These are phyloP conservation scores for Neodiprion fabricii DNA, from an alignment of 1,140 invertebrate species.

Conservation along the genomic window DNA sequence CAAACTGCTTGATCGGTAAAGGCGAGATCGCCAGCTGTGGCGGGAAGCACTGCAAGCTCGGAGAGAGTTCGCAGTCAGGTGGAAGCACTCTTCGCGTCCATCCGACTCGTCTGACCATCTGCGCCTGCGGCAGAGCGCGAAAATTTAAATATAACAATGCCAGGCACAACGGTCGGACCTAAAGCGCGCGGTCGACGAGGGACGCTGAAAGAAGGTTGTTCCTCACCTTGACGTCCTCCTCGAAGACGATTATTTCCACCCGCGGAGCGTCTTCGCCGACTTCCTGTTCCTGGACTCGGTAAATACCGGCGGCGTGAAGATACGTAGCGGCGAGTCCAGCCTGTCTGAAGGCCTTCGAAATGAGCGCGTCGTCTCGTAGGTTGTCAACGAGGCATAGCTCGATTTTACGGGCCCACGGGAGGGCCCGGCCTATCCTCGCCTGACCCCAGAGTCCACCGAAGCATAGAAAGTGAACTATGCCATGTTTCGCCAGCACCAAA, in stretches of 20 bases:
- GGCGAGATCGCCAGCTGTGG: slow-evolving; percentile 61
- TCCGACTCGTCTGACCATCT: slow-evolving; percentile 63
- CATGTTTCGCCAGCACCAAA: slow-evolving; percentile 45
- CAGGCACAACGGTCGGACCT: too few species aligned
- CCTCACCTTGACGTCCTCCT: slow-evolving; percentile 46
- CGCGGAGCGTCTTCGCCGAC: slow-evolving; percentile 44
- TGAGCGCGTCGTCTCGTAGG: slow-evolving; percentile 47
- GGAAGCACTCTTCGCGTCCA: slow-evolving; percentile 65
- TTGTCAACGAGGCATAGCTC: slow-evolving; percentile 52
- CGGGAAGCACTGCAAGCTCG: slow-evolving; percentile 66
- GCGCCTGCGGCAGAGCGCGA: slow-evolving; percentile 39
- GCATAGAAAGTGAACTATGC: slow-evolving; percentile 53
- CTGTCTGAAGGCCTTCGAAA: slow-evolving; percentile 50
- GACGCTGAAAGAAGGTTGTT: too few species aligned
- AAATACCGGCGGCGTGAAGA: slow-evolving; percentile 46
- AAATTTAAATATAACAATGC: too few species aligned
- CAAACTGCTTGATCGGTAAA: slow-evolving; percentile 61
- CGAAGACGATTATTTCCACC: slow-evolving; percentile 47
- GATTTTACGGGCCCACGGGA: slow-evolving; percentile 52
- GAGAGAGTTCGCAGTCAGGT: slow-evolving; percentile 64
- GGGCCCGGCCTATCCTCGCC: slow-evolving; percentile 48
- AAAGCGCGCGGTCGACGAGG: too few species aligned
- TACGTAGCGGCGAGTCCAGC: slow-evolving; percentile 47
- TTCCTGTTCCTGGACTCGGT: slow-evolving; percentile 47
- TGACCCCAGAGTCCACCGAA: slow-evolving; percentile 54